Conservation (phyloP, 2,797 vertebrate genomes). For the Epinephelus malabaricus region DNA sequence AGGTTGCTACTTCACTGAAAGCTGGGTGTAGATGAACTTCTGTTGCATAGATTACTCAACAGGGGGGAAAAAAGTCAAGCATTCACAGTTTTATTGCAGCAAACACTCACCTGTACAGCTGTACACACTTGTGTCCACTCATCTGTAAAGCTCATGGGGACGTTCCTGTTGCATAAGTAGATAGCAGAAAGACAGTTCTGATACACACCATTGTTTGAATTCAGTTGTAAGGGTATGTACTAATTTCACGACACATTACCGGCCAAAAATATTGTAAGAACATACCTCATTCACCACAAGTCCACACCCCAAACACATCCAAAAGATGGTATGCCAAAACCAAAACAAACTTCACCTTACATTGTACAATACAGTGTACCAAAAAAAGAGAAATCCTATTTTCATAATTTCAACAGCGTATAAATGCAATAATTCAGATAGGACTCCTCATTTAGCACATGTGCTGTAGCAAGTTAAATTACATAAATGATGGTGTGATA, state of each 20-base stretch:
- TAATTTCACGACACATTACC: constrained; percentile 44
- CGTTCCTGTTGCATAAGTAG: constrained; percentile 52
- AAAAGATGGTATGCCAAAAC: constrained; percentile 67
- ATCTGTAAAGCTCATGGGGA: constrained; percentile 51
- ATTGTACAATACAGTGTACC: constrained; percentile 80
- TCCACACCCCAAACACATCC: constrained; percentile 63
- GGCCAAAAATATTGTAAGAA: constrained; percentile 51
- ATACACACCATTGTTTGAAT: constrained; percentile 37
- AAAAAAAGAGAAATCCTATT: constrained; percentile 76
- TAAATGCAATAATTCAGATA: constrained; percentile 92
- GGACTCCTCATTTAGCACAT: constrained; percentile 85
- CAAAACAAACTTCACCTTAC: constrained; percentile 73
- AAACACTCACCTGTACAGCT: constrained; percentile 61
- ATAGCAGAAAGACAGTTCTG: constrained; percentile 45
- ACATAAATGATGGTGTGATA: constrained; percentile 67
- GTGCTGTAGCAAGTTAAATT: constrained; percentile 81
- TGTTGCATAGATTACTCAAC: constrained; percentile 48
- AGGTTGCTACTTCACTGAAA: background rate
- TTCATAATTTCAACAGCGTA: constrained; percentile 90
- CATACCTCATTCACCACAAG: constrained; percentile 52
- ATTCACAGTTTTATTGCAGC: constrained; percentile 30
- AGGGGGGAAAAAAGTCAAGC: constrained; percentile 19
- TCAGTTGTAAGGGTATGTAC: constrained; percentile 41
- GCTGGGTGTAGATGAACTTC: constrained; percentile 38
- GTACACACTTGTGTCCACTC: constrained; percentile 49